Evolutionary conservation across 2,113 vertebrate species (phyloP), one percentile per base, ranked within the genome.

Genomic region (Elachura formosa): DNA sequence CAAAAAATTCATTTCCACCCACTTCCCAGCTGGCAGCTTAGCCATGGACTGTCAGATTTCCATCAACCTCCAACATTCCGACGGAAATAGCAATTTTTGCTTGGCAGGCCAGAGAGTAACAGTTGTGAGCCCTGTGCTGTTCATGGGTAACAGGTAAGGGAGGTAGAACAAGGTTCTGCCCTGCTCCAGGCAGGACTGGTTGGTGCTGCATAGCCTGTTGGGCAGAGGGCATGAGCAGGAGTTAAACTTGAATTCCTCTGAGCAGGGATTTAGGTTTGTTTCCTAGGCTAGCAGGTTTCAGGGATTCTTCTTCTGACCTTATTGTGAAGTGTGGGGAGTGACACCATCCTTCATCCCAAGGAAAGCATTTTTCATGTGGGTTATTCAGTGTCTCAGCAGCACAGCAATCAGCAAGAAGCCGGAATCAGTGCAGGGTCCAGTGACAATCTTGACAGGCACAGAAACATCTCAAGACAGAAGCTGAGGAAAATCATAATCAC

Each of bases 1-100:
- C 79, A 77, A 77, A 93, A 88, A 72, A 94, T 85, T 88, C 16
- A 26, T 92, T 95, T 83, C 95, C 94, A 93, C 94, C 92, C 94
- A 90, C 94, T 93, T 79, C 76, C 79, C 95, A 96, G 92, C 92
- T 96, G 96, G 88, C 31, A 4, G 54, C 63, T 90, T 83, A 73
- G 84, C 48, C 55, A 23, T 14, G 64, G 84, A 88, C 82, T 95
- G 92, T 88, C 90, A 83, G 82, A 80, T 80, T 93, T 63, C 63
- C 51, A 69, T 87, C 92, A 95, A 55, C 59, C 63, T 73, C 87
- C 76, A 77, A 22, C 0, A 0, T 84, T 89, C 43, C 1, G 24
- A 89, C 66, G 8, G 48, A 91, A 94, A 93, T 72, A 96, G 72
- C 38, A 91, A 12, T 49, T 76, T 61, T 10, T 82, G 62, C 20